Conservation (phyloP, 2,888 invertebrate genomes). For the Agrotis puta region DNA sequence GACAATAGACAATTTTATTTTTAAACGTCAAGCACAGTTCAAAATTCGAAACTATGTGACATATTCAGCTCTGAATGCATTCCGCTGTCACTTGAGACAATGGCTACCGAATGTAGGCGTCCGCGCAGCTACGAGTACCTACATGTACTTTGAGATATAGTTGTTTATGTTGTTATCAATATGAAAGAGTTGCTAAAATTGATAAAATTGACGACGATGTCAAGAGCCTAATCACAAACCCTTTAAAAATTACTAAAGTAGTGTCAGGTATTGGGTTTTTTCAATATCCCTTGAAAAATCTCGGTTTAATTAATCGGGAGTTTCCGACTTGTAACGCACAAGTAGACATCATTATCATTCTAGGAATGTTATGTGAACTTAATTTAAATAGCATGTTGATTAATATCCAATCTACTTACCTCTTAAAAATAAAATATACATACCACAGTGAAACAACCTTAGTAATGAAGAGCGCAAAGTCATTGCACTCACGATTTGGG, state of each 20-base stretch:
- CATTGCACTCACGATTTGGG: conserved; percentile 19
- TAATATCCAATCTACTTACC: neutral
- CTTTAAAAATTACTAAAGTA: too few relatives aligned
- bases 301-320: too few relatives aligned
- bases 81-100: conserved; percentile 58
- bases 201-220: neutral
- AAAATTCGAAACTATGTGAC: conserved; percentile 47
- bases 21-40: too few relatives aligned
- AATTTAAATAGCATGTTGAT: conserved; percentile 2
- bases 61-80: conserved; percentile 61
- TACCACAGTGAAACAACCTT: neutral
- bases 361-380: neutral
- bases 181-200: conserved; percentile 4
- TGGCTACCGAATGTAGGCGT: conserved; percentile 46
- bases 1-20: too few relatives aligned
- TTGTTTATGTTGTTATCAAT: conserved; percentile 14
- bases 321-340: neutral
- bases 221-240: too few relatives aligned
- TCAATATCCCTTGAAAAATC: too few relatives aligned
- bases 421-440: neutral
- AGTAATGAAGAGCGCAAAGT: neutral
- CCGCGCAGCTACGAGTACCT: conserved; percentile 7
- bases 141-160: conserved; percentile 1
- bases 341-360: neutral
- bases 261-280: too few relatives aligned